A percentile compares a stretch with the other conserved stretches of the same genome.
Evolutionary conservation across 2,797 vertebrate species (phyloP).

Genomic region (Intellagama lesueurii): DNA sequence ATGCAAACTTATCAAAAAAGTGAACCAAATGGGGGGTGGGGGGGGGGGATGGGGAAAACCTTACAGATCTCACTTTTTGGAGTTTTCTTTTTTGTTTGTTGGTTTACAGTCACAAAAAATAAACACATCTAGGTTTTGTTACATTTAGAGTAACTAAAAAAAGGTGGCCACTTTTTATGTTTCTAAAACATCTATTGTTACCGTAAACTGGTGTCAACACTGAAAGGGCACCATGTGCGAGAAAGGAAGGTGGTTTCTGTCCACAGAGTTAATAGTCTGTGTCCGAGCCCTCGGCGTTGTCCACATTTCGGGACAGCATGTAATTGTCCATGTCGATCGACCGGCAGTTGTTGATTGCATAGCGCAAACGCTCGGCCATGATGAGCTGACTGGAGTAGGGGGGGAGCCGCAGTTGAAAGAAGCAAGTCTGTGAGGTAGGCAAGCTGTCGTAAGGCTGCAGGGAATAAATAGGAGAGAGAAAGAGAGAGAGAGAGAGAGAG

Average conservation of each 20-base stretch:
- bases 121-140: slow-evolving; percentile 83
- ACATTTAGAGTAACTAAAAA: slow-evolving; percentile 82
- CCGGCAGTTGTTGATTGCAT: slow-evolving; percentile 89
- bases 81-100: slow-evolving; percentile 67
- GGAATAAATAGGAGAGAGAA: slow-evolving; percentile 8
- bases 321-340: slow-evolving; percentile 90
- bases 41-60: slow-evolving; percentile 47
- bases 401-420: slow-evolving; percentile 87
- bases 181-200: slow-evolving; percentile 81
- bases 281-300: slow-evolving; percentile 87
- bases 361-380: slow-evolving; percentile 87
- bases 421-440: slow-evolving; percentile 90
- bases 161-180: slow-evolving; percentile 79
- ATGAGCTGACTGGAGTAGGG: slow-evolving; percentile 85
- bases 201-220: slow-evolving; percentile 72
- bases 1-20: slow-evolving; percentile 89
- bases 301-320: slow-evolving; percentile 86
- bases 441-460: slow-evolving; percentile 87
- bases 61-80: slow-evolving; percentile 76
- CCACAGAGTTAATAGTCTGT: slow-evolving; percentile 82
- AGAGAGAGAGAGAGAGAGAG: neutral
- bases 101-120: slow-evolving; percentile 86
- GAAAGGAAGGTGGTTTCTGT: slow-evolving; percentile 59
- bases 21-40: slow-evolving; percentile 70
- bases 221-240: slow-evolving; percentile 45